Evolutionary conservation across 23 tunicate species (phyloP).

Genomic region (Halocynthia aurantium): DNA sequence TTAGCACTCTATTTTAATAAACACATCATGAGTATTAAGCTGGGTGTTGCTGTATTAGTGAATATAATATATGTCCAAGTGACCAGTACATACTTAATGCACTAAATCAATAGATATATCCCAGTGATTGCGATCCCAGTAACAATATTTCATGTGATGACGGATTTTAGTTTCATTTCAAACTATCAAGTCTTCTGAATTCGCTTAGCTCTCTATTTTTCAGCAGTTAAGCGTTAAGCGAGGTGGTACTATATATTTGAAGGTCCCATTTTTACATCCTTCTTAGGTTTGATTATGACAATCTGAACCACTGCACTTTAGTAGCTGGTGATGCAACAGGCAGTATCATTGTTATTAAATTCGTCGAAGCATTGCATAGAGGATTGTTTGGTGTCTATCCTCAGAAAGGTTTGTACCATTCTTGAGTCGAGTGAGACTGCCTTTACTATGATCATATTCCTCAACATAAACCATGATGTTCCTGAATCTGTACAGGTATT

Average conservation of each 20-base stretch:
- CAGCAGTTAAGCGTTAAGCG: too few species aligned
- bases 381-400: slow-evolving; percentile 67
- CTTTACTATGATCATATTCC: not conserved
- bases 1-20: too few species aligned
- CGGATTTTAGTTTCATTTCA: slow-evolving; percentile 15
- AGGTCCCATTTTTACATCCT: too few species aligned
- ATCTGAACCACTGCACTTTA: slow-evolving; percentile 60
- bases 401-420: slow-evolving; percentile 41
- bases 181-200: not conserved
- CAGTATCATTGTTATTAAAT: slow-evolving; percentile 45
- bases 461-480: not conserved
- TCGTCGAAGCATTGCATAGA: slow-evolving; percentile 43
- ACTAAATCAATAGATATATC: slow-evolving; percentile 73
- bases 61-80: too few species aligned
- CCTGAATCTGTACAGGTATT: slow-evolving; percentile 38
- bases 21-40: too few species aligned
- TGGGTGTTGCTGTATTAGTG: too few species aligned
- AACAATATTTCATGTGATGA: slow-evolving; percentile 53
- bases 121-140: slow-evolving; percentile 60
- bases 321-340: slow-evolving; percentile 83
- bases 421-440: not conserved
- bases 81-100: not conserved
- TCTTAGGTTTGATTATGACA: slow-evolving; percentile 74
- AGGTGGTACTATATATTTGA: too few species aligned
- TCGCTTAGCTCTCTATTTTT: too few species aligned